Conservation (phyloP, 1,140 invertebrate species). For the Bombus terrestris region DNA sequence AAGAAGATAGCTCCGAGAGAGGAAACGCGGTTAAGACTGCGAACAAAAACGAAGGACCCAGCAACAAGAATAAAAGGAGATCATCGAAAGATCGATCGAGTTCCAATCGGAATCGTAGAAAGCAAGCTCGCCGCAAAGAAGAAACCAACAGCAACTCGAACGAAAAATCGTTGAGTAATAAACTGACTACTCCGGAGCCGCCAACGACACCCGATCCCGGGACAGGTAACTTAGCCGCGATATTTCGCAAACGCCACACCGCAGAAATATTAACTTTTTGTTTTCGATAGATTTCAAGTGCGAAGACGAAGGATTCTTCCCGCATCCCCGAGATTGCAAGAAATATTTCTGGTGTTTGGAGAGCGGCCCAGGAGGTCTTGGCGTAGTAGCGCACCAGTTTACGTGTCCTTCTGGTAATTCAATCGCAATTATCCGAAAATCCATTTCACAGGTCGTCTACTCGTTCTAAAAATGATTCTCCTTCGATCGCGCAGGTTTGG, state of each 20-base stretch:
- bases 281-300: constrained; percentile 90
- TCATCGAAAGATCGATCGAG: constrained; percentile 49
- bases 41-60: constrained; percentile 20
- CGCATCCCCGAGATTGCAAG: constrained; percentile 96
- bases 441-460: too few species aligned
- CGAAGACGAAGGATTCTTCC: constrained; percentile 96
- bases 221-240: constrained; percentile 84
- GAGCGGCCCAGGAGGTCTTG: constrained; percentile 93
- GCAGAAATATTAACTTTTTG: not conserved
- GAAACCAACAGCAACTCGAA: constrained; percentile 9
- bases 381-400: constrained; percentile 96
- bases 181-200: constrained; percentile 90
- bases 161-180: constrained; percentile 70
- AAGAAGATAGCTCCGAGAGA: constrained; percentile 65
- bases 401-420: constrained; percentile 93
- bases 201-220: constrained; percentile 95
- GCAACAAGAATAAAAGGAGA: constrained; percentile 1
- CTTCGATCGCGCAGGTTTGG: constrained; percentile 85
- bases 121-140: constrained; percentile 54
- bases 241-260: not conserved
- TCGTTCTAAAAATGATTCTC: not conserved
- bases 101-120: constrained; percentile 55
- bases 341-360: constrained; percentile 98
- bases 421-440: too few species aligned
- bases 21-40: constrained; percentile 65